Percentiles rank a stretch among this genome's conserved stretches.
Evolutionary conservation across 1,140 invertebrate species (phyloP).

Genomic region (Caerostris extrusa): DNA sequence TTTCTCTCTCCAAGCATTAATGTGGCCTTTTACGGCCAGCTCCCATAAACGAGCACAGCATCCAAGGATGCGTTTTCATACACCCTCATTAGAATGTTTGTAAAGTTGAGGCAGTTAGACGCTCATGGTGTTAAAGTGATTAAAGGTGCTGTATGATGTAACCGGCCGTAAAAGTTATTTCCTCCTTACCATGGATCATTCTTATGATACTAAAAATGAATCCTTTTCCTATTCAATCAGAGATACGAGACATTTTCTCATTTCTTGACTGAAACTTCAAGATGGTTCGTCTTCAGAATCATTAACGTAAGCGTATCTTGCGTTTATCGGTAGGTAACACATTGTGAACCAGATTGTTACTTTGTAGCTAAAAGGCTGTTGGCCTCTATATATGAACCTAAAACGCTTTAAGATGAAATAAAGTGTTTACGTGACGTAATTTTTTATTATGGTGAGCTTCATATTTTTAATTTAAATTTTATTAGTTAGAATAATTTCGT

Average conservation of each 20-base stretch:
- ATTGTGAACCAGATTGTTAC: no score
- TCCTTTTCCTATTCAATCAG: background rate
- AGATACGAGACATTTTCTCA: background rate
- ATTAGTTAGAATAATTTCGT: no score
- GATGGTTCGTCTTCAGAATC: background rate
- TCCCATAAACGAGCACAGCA: background rate
- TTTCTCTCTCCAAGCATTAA: background rate
- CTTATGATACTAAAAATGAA: background rate
- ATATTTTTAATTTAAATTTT: no score
- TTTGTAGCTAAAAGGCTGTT: no score
- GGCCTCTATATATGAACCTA: no score
- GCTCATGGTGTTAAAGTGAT: background rate
- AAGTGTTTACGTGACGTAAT: no score
- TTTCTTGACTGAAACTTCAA: background rate
- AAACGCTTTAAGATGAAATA: no score
- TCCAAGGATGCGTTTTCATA: conserved; percentile 3
- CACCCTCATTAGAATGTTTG: conserved; percentile 5
- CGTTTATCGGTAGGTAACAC: no score
- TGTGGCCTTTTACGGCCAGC: conserved; percentile 3
- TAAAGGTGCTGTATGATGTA: background rate
- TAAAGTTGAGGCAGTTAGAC: background rate
- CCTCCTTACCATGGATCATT: background rate
- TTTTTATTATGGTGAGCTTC: no score
- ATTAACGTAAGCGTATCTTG: background rate
- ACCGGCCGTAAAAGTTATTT: conserved; percentile 16